Percentiles rank a stretch among this genome's conserved stretches.
These are phyloP conservation scores for Temnothorax curvispinosus DNA, from an alignment of 1,140 invertebrate genomes.

Conservation along the genomic window DNA sequence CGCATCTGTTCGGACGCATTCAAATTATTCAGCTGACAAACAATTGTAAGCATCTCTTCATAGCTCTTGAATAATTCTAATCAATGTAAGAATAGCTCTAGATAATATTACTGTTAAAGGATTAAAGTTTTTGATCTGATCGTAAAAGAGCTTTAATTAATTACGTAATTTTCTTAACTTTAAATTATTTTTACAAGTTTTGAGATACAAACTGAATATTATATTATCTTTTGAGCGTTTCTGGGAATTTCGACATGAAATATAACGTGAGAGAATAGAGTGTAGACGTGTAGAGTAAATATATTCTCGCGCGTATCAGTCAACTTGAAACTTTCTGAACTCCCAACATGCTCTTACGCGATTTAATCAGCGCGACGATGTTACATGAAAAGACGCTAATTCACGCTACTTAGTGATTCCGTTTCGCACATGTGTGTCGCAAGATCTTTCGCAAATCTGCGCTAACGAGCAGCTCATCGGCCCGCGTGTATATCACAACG, in stretches of 20 bases:
- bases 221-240: neutral
- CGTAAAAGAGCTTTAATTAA: neutral
- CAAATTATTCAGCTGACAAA: conserved; percentile 76
- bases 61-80: conserved; percentile 29
- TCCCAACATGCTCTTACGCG: conserved; percentile 44
- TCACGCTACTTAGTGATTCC: conserved; percentile 58
- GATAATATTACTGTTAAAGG: neutral
- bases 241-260: neutral
- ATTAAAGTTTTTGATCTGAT: neutral
- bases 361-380: conserved; percentile 49
- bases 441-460: conserved; percentile 54
- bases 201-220: neutral
- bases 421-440: conserved; percentile 30
- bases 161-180: neutral
- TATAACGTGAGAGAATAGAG: neutral
- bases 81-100: neutral
- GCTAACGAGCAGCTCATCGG: conserved; percentile 40
- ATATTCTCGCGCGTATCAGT: conserved; percentile 7
- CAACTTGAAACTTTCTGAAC: conserved; percentile 7
- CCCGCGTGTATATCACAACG: neutral
- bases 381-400: conserved; percentile 43
- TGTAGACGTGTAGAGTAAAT: conserved; percentile 16
- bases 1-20: conserved; percentile 80
- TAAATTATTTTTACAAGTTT: neutral
- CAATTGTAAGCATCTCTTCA: conserved; percentile 23